Evolutionary conservation across 92 coral and sea anemone species (phyloP), one percentile per base, ranked within the genome.

Genomic region (Epizoanthus fatuus): DNA sequence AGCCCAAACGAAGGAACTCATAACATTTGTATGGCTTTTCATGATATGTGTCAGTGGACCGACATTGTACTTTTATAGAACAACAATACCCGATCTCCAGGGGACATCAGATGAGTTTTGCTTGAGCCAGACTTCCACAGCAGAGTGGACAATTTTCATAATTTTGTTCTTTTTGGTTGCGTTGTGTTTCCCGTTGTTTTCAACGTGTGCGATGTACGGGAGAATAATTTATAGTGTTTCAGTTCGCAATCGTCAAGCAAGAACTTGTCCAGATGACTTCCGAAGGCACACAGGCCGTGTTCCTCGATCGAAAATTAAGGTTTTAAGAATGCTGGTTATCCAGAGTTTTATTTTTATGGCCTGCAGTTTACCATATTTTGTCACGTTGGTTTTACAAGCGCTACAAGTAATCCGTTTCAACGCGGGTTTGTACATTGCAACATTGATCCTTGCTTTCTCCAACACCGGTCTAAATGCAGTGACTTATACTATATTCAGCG

Each of bases 1-100:
- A 67, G 95, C 93, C 9, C 99, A 97, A 86, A 97, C 98, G 7
- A 97, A 95, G 63, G 93, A 95, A 58, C 92, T 97, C 10, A 97
- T 97, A n/a, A 81, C 86, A 4, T 92, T 92, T 47, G 97, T 95
- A 2, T 97, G 99, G 98, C 88, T 95, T 53, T 94, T 97, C 20
- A 95, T 95, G 93, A 78, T 87, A 9, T 92, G 93, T 64, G 90
- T 93, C 6, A 85, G 95, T 13, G 96, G 95, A n/a, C 99, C 99
- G 2, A 71, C 88, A 4, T 85, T 93, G 59, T 93, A 89, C 75
- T 97, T 97, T 90, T 97, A 92, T 86, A 58, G 79, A 72, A 72
- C 90, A 54, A 74, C 75, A 67, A 68, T 52, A 44, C 5, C 51
- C 2, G n/a, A 44, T 45, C 53, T 13, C 11, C 52, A 35, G 65